Percentiles rank a stretch among this genome's conserved stretches.
These are phyloP conservation scores for Naja naja DNA, from an alignment of 2,113 vertebrate genomes.

Conservation along the genomic window DNA sequence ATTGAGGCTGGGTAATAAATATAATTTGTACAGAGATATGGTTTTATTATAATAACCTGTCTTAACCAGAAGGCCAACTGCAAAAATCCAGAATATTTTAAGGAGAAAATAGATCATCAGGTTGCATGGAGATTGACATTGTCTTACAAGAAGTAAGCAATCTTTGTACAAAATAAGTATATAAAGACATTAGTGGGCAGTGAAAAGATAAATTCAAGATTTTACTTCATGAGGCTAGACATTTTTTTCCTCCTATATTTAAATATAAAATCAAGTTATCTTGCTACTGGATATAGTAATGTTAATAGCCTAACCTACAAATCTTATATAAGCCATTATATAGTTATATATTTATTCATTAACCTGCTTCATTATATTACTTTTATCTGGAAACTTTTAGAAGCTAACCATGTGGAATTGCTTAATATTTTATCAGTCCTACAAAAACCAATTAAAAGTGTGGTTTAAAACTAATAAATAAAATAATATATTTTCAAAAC, in stretches of 20 bases:
- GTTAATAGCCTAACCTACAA: neutral
- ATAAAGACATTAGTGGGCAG: slow-evolving; percentile 31
- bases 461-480: slow-evolving; percentile 29
- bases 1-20: neutral
- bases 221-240: slow-evolving; percentile 35
- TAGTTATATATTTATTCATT: slow-evolving; percentile 1
- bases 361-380: neutral
- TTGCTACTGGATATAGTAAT: slow-evolving; percentile 1
- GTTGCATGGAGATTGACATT: slow-evolving; percentile 39
- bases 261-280: neutral
- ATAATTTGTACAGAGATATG: slow-evolving; percentile 26
- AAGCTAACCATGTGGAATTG: neutral
- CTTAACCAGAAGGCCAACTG: slow-evolving; percentile 17
- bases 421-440: neutral
- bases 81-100: neutral
- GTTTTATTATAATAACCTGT: slow-evolving; percentile 27
- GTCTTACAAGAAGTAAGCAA: slow-evolving; percentile 40
- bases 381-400: neutral
- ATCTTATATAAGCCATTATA: neutral
- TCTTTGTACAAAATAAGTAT: slow-evolving; percentile 1
- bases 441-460: neutral
- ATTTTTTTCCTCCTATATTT: slow-evolving; percentile 23
- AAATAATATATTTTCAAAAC: slow-evolving; percentile 44
- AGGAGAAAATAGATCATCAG: slow-evolving; percentile 43
- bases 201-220: slow-evolving; percentile 15